A percentile compares a stretch with the other conserved stretches of the same genome.
These are phyloP conservation scores for Delphinapterus leucas DNA, from an alignment of 2,113 vertebrate genomes.

Conservation along the genomic window DNA sequence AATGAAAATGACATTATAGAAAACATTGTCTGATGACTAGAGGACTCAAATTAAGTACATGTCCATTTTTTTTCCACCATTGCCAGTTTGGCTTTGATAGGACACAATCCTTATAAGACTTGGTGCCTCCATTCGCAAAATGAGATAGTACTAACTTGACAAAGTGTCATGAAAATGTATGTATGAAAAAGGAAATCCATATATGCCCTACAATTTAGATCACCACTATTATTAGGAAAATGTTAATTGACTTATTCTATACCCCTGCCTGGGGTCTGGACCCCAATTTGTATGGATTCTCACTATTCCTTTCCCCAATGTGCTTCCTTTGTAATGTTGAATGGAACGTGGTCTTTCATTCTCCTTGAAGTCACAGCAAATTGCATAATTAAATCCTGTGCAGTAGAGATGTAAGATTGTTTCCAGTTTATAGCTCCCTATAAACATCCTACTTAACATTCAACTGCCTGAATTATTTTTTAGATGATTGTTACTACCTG, in stretches of 20 bases:
- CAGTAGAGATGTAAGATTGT: conserved; percentile 41
- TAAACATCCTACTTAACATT: conserved; percentile 52
- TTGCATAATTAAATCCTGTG: conserved; percentile 47
- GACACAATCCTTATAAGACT: background rate
- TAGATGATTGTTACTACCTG: conserved; percentile 15
- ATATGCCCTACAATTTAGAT: background rate
- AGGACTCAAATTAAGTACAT: background rate
- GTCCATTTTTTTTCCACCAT: background rate
- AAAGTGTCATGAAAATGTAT: background rate
- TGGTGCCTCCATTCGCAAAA: background rate
- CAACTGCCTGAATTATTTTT: conserved; percentile 51
- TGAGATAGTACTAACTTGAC: background rate
- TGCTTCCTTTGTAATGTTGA: background rate
- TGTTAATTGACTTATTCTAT: background rate
- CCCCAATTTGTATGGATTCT: background rate
- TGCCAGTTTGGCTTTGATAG: background rate
- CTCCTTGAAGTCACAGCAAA: conserved; percentile 28
- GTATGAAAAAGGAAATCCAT: background rate
- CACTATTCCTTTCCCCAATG: conserved; percentile 1
- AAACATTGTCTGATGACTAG: background rate
- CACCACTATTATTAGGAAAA: conserved; percentile 12
- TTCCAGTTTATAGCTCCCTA: conserved; percentile 50
- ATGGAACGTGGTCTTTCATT: background rate
- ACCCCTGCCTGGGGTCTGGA: background rate
- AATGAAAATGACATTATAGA: conserved; percentile 24